A percentile compares a stretch with the other conserved stretches of the same genome.
phyloP scores from a whole-genome alignment of 1,140 invertebrate genomes.

The Procambarus clarkii region DNA sequence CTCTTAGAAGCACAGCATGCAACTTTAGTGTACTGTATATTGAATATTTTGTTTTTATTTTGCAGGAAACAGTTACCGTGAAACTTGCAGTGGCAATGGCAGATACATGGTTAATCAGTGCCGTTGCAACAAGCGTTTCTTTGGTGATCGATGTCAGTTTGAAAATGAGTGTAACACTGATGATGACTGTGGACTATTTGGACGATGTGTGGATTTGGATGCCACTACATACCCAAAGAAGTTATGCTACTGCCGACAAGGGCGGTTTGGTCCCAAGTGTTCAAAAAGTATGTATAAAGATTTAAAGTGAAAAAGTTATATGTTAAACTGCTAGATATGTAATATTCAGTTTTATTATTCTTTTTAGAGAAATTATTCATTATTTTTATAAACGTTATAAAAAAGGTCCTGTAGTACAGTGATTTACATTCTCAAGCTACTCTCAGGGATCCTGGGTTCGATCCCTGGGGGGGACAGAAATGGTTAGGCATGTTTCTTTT shows the following conservation, averaged over 20 bases:
- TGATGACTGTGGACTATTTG: conserved; percentile 88
- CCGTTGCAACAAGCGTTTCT: conserved; percentile 88
- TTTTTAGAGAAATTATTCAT: too few species aligned
- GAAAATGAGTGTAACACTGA: conserved; percentile 83
- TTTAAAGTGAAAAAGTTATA: background rate
- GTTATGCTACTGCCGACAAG: conserved; percentile 92
- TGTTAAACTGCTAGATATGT: too few species aligned
- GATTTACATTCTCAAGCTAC: too few species aligned
- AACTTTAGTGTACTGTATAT: too few species aligned
- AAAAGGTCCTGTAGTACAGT: too few species aligned
- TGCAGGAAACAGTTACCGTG: conserved; percentile 80
- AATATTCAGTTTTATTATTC: too few species aligned
- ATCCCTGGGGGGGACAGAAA: too few species aligned
- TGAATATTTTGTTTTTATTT: background rate
- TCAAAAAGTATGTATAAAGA: conserved; percentile 62
- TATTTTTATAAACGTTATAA: too few species aligned
- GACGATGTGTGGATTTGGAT: conserved; percentile 87
- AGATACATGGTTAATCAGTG: conserved; percentile 84
- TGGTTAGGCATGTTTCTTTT: too few species aligned
- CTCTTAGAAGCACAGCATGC: too few species aligned
- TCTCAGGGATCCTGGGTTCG: too few species aligned
- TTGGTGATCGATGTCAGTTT: conserved; percentile 78
- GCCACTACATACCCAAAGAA: conserved; percentile 87
- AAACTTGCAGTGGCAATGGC: conserved; percentile 89
- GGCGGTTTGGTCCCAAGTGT: conserved; percentile 83